Percentiles rank a stretch among this genome's conserved stretches.
Evolutionary conservation across 2,797 vertebrate species (phyloP).

Genomic region (Spinus pinus): DNA sequence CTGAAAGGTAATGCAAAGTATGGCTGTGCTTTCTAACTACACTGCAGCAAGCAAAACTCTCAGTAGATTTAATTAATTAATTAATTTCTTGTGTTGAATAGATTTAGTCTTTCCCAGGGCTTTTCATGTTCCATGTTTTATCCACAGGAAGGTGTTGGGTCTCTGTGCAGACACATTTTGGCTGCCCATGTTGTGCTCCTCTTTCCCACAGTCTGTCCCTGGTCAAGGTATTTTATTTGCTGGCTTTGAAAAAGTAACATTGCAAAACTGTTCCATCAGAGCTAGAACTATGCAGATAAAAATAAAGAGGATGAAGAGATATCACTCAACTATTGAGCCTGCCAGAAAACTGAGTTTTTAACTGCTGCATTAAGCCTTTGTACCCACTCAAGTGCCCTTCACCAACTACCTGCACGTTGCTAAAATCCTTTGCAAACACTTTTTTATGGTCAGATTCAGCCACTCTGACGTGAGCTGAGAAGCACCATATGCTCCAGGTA

Average conservation of each 20-base stretch:
- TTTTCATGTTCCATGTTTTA: fast-evolving
- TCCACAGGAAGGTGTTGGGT: background rate
- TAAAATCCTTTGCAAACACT: background rate
- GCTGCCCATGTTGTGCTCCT: background rate
- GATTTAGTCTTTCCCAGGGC: background rate
- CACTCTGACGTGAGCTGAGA: background rate
- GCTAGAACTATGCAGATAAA: background rate
- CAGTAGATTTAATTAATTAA: background rate
- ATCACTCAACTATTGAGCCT: background rate
- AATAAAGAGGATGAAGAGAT: background rate
- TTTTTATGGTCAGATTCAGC: background rate
- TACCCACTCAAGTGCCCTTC: background rate
- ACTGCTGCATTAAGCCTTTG: background rate
- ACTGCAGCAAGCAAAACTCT: background rate
- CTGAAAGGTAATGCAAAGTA: background rate
- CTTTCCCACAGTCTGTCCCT: background rate
- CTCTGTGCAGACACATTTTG: background rate
- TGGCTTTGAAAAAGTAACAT: background rate
- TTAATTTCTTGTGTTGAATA: background rate
- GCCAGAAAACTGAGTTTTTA: background rate
- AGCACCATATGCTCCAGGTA: slow-evolving; percentile 38
- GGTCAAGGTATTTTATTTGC: background rate
- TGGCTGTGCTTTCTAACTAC: background rate
- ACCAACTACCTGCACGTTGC: background rate
- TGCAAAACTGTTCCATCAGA: background rate